Percentiles rank a stretch among this genome's conserved stretches.
phyloP scores from a whole-genome alignment of 2,888 invertebrate species.

The Lochmaea capreae region DNA sequence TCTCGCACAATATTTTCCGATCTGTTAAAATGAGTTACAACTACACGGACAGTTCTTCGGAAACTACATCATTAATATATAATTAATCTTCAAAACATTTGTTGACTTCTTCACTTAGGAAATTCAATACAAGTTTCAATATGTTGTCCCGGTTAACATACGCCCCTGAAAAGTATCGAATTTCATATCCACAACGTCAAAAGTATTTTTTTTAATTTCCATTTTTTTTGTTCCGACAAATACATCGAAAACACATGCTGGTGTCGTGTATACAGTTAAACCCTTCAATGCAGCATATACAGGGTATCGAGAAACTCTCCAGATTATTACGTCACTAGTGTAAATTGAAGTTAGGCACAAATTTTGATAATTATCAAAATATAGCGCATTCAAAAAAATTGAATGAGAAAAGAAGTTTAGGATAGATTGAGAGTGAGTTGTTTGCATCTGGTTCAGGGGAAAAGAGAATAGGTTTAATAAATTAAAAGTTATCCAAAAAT shows the following conservation, averaged over 20 bases:
- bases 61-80: neutral
- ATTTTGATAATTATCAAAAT: no score
- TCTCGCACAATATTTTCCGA: neutral
- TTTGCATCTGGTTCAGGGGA: no score
- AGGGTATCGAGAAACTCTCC: no score
- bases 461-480: no score
- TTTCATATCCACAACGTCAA: constrained; percentile 2
- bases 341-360: no score
- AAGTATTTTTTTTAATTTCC: neutral
- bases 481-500: no score
- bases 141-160: constrained; percentile 14
- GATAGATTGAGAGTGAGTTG: no score
- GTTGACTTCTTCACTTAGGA: constrained; percentile 7
- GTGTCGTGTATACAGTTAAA: neutral
- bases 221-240: neutral
- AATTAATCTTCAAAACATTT: constrained; percentile 2
- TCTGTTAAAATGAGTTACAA: neutral
- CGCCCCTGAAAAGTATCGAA: constrained; percentile 24
- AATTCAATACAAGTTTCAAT: constrained; percentile 14
- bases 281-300: no score
- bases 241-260: neutral
- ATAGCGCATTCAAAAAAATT: no score
- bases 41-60: neutral
- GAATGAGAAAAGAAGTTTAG: no score
- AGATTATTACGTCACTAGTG: no score